Evolutionary conservation across 2,888 invertebrate species (phyloP), one percentile per base, ranked within the genome.

Genomic region (Embidobia sp.): DNA sequence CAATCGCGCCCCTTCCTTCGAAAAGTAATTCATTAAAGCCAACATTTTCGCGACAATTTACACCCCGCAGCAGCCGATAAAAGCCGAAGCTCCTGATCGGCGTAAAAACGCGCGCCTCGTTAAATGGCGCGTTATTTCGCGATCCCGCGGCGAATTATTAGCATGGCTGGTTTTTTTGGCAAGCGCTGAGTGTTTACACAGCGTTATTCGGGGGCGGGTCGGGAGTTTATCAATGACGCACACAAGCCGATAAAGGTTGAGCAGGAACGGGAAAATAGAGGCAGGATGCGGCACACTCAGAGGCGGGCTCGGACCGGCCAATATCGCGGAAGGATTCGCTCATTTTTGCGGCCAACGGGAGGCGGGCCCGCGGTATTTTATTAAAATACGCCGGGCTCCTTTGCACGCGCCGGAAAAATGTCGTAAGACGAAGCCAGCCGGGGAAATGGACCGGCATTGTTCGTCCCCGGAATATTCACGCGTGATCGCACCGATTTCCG

Each of bases 401-500:
- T 42, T 37, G 33, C 59, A 1, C 59, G 55, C 57, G 29, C 2
- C 42, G 67, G 33, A 48, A 37, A 66, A 74, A 66, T 66, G 59
- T 59, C 42, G 37, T 53, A 40, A 63, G 37, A 46, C 19, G 53
- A 61, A 70, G 61, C n/a, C 72, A 69, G 51, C 51, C 63, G 57
- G 69, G 73, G 53, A 79, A 66, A 67, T 33, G 63, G 64, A 61
- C 46, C 67, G 57, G 51, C 63, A 75, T 79, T 77, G 77, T 79
- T 77, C 73, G 55, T 57, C 64, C 49, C 55, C 26, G 51, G 55
- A 76, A 64, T 70, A 70, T 70, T 70, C 76, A 59, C 70, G 76
- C 69, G 76, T 76, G 76, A 76, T 76, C 57, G 76, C 63, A 64
- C 51, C 76, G 55, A 76, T 76, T 76, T 69, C 64, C 70, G 55